These are phyloP conservation scores for Clarias batrachus DNA, from an alignment of 2,113 vertebrate species.

Conservation along the genomic window DNA sequence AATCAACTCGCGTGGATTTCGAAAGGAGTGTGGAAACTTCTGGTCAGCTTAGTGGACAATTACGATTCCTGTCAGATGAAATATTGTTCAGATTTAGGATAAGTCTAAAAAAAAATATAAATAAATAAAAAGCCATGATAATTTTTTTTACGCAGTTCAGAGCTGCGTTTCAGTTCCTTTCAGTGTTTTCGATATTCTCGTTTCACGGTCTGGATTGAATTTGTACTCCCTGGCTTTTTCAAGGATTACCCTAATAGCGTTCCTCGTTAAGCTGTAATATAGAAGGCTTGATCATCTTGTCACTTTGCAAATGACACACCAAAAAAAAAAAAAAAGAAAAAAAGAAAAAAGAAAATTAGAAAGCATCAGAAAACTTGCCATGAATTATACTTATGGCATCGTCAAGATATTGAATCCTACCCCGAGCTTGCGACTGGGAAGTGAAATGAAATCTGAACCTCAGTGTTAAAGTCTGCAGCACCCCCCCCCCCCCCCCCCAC, in stretches of 20 bases:
- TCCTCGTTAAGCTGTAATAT: conserved; percentile 47
- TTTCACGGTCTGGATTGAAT: conserved; percentile 43
- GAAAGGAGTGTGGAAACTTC: conserved; percentile 25
- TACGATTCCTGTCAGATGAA: conserved; percentile 56
- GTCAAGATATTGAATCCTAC: neutral
- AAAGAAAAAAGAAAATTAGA: neutral
- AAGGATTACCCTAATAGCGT: conserved; percentile 49
- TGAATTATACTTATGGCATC: neutral
- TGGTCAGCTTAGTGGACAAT: conserved; percentile 49
- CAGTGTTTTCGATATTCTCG: conserved; percentile 35
- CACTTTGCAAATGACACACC: conserved; percentile 15
- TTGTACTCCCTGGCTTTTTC: conserved; percentile 42
- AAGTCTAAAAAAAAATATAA: conserved; percentile 9
- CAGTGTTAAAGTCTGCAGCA: neutral
- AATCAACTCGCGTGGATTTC: conserved; percentile 70
- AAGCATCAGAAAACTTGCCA: neutral
- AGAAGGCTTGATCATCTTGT: conserved; percentile 13
- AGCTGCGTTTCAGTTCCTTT: conserved; percentile 41
- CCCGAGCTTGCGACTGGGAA: neutral
- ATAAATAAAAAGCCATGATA: conserved; percentile 32
- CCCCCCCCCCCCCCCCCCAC: no score
- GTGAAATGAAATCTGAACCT: conserved; percentile 1
- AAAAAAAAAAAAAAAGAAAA: conserved; percentile 19
- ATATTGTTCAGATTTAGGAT: conserved; percentile 54
- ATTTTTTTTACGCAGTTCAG: conserved; percentile 35